Conservation (phyloP, 2,888 invertebrate genomes). For the Drosophila antonietae region DNA sequence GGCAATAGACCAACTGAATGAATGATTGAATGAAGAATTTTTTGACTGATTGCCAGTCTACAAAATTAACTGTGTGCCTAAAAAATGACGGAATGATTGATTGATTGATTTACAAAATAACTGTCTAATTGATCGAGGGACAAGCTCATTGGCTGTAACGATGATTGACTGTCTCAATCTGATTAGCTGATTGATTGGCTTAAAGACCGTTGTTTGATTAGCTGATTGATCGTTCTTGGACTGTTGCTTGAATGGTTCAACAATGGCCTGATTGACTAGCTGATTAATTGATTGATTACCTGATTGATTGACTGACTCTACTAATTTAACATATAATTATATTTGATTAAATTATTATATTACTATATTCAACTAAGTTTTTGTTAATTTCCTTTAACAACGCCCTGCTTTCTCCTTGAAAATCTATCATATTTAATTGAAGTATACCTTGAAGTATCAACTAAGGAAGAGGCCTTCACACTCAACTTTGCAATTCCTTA, state of each 20-base stretch:
- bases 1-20: neutral
- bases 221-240: neutral
- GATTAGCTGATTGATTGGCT: no score
- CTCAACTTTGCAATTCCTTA: slow-evolving; percentile 31
- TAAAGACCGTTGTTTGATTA: neutral
- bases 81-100: no score
- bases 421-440: neutral
- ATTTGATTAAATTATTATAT: no score
- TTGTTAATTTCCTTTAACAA: neutral
- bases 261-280: neutral
- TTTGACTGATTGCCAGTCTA: no score
- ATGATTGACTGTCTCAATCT: no score
- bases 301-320: no score
- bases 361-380: no score
- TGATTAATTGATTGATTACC: neutral
- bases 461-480: slow-evolving; percentile 19
- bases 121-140: no score
- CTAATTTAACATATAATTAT: no score
- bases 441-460: slow-evolving; percentile 3
- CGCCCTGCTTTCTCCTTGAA: neutral
- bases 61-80: no score
- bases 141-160: no score
- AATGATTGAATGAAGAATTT: neutral
- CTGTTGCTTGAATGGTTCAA: neutral
- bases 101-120: no score